Percentiles rank a stretch among this genome's conserved stretches.
Evolutionary conservation across 1,140 invertebrate genomes (phyloP).

Genomic region (Drosophila chauvacae): DNA sequence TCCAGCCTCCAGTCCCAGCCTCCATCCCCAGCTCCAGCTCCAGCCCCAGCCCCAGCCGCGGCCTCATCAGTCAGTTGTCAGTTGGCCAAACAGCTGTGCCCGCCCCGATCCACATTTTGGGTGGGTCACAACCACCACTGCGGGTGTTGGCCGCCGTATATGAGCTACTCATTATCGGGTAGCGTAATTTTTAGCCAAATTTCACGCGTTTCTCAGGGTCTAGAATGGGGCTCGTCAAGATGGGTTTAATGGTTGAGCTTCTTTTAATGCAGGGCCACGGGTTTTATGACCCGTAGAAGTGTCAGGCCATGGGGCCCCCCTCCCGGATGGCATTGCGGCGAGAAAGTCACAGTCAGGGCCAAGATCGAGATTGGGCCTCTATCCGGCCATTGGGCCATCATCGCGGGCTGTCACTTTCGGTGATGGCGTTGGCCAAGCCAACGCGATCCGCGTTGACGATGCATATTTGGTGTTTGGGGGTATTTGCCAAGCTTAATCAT

Average conservation of each 20-base stretch:
- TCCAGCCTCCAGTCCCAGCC: slow-evolving; percentile 42
- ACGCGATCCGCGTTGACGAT: slow-evolving; percentile 21
- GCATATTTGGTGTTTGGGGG: slow-evolving; percentile 54
- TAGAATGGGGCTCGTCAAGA: slow-evolving; percentile 58
- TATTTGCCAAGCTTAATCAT: slow-evolving; percentile 77
- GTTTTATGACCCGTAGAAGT: slow-evolving; percentile 40
- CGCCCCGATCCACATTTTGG: slow-evolving; percentile 31
- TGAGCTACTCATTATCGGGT: slow-evolving; percentile 63
- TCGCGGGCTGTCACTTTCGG: slow-evolving; percentile 38
- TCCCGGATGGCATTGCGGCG: slow-evolving; percentile 16
- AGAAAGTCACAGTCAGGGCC: slow-evolving; percentile 59
- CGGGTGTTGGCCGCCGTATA: slow-evolving; percentile 3
- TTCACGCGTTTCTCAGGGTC: slow-evolving; percentile 48
- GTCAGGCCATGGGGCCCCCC: slow-evolving; percentile 14
- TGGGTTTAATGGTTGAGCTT: slow-evolving; percentile 47
- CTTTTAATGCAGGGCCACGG: slow-evolving; percentile 28
- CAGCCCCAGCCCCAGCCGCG: slow-evolving; percentile 23
- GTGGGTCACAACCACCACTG: slow-evolving; percentile 26
- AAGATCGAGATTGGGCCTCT: slow-evolving; percentile 28
- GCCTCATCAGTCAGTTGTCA: slow-evolving; percentile 26
- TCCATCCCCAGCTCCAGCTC: slow-evolving; percentile 12
- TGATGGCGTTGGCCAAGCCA: slow-evolving; percentile 7
- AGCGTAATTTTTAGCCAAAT: slow-evolving; percentile 50
- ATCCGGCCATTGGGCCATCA: slow-evolving; percentile 21
- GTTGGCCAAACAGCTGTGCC: slow-evolving; percentile 54